Percentiles rank a stretch among this genome's conserved stretches.
Evolutionary conservation across 2,797 vertebrate genomes (phyloP).

Genomic region (Sternarchorhynchus goeldii): DNA sequence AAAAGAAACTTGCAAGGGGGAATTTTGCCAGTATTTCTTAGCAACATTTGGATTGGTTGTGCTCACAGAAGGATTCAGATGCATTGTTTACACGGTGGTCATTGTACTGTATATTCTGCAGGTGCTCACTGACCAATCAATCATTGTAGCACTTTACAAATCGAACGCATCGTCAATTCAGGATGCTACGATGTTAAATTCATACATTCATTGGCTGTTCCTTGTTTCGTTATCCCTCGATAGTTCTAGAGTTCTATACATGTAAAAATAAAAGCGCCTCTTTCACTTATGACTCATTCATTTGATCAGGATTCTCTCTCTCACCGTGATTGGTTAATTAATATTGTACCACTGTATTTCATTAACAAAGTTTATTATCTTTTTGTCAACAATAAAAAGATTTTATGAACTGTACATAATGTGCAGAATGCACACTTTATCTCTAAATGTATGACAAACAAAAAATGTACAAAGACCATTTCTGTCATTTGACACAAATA

Average conservation of each 20-base stretch:
- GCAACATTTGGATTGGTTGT: too few relatives aligned
- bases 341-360: conserved; percentile 18
- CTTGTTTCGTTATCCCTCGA: background rate
- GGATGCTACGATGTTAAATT: background rate
- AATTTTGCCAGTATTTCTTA: too few relatives aligned
- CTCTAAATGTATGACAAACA: conserved; percentile 74
- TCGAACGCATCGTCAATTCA: background rate
- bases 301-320: too few relatives aligned
- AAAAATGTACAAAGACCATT: conserved; percentile 76
- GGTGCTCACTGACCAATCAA: background rate
- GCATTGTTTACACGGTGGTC: background rate
- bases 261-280: background rate
- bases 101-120: background rate
- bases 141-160: background rate
- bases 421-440: conserved; percentile 75
- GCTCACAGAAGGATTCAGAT: too few relatives aligned
- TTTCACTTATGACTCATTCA: too few relatives aligned
- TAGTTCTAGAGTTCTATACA: background rate
- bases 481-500: conserved; percentile 65
- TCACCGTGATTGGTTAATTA: background rate
- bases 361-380: conserved; percentile 48
- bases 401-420: conserved; percentile 82
- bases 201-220: background rate
- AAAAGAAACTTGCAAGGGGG: too few relatives aligned
- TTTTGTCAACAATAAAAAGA: conserved; percentile 76